These are phyloP conservation scores for Stictocephala bisonia DNA, from an alignment of 2,888 invertebrate genomes.

Conservation along the genomic window DNA sequence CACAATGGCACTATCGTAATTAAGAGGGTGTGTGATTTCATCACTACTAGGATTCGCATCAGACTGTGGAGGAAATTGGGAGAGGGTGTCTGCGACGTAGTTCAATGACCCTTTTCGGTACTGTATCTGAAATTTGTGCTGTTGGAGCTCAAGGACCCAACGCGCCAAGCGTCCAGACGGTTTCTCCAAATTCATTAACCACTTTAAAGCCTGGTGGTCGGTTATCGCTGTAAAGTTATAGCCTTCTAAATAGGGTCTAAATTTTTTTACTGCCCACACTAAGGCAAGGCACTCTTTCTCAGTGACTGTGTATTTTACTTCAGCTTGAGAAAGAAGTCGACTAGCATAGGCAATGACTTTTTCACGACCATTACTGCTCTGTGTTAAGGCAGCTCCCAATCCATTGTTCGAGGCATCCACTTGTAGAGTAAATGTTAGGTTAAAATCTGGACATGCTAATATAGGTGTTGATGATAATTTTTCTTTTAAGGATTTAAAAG, in stretches of 20 bases:
- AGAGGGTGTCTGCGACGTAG: neutral
- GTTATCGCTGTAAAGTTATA: conserved; percentile 35
- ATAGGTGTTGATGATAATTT: conserved; percentile 43
- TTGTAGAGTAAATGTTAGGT: conserved; percentile 44
- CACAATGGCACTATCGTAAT: no score
- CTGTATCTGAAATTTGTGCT: neutral
- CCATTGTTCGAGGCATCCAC: conserved; percentile 51
- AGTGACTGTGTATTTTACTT: conserved; percentile 54
- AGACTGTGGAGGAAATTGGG: neutral
- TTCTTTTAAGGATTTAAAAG: neutral
- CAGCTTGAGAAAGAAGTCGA: conserved; percentile 48
- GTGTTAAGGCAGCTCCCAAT: conserved; percentile 52
- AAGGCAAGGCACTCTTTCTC: conserved; percentile 58
- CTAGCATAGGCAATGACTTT: conserved; percentile 57
- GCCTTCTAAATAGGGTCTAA: conserved; percentile 57
- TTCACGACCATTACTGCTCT: conserved; percentile 51
- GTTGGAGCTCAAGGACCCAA: conserved; percentile 7
- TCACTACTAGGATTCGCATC: no score
- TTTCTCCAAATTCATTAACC: neutral
- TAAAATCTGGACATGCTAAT: conserved; percentile 52
- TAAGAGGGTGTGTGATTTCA: no score
- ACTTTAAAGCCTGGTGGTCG: conserved; percentile 50
- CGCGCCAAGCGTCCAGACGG: neutral
- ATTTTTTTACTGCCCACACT: conserved; percentile 55
- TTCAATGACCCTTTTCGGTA: neutral